Base-by-base conservation (phyloP, 2,888 invertebrate genomes). In the Drosophila demipolita region DNA sequence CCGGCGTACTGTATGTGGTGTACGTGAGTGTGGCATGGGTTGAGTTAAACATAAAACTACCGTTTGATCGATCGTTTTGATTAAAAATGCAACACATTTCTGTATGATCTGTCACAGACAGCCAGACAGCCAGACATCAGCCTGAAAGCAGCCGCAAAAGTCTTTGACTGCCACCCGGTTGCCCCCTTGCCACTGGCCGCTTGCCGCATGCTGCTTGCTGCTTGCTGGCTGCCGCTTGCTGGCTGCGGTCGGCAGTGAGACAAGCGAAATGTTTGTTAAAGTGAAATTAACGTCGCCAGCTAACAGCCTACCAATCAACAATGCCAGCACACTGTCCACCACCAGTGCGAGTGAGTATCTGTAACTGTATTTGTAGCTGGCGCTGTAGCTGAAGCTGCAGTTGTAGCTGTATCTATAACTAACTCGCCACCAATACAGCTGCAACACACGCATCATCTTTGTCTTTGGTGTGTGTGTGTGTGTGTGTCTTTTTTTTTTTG, bases 1-100 rank as follows among this genome's bases (percentile, higher is more conserved):
- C 26, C 11, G 36, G 26, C 17, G 52, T 58, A 52, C 38, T 45
- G 42, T 45, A 36, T 42, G 57, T 40, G 45, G 65, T 32, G 36
- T 59, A 67, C 61, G 70, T 55, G 77, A 42, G 61, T 78, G 71
- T 75, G 61, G 42, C 54, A 79, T 71, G 66, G 58, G 60, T 58
- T 55, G 57, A 69, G 69, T 67, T 74, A 75, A 78, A 80, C 88
- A 87, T 72, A 83, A 90, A 90, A 90, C 90, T 91, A 90, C 91
- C 91, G 90, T 90, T 91, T 91, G 91, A 91, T 91, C 91, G 92
- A 92, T 91, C 87, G 91, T 80, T 91, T 91, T 91, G 92, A 92
- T 91, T 92, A 90, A 85, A 91, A 91, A 90, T 91, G 91, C 91
- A 92, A 90, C 92, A 90, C 87, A 91, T 91, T 90, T 87, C 87